phyloP scores from a whole-genome alignment of 1,140 invertebrate species.

The Drosophila repleta region DNA sequence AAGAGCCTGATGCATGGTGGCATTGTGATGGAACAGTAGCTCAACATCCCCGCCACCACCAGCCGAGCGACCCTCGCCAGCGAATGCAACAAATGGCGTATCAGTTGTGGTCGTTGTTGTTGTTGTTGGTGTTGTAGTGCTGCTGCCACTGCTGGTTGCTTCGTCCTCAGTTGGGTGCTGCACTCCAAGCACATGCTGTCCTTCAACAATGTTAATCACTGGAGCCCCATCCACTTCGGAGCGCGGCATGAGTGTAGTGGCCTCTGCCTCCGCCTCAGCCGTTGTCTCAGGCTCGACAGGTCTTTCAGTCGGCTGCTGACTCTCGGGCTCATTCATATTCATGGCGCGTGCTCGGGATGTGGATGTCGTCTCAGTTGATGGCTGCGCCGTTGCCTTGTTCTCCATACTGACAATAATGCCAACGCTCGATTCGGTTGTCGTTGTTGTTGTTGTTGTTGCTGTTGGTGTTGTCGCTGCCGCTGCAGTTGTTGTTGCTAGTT shows the following conservation, averaged over 20 bases:
- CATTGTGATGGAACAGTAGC: slow-evolving; percentile 61
- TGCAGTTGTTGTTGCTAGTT: slow-evolving; percentile 43
- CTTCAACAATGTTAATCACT: slow-evolving; percentile 80
- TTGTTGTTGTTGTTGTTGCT: slow-evolving; percentile 23
- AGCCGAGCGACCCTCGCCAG: slow-evolving; percentile 66
- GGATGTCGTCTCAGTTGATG: slow-evolving; percentile 50
- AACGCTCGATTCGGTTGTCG: slow-evolving; percentile 50
- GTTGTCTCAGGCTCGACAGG: slow-evolving; percentile 14
- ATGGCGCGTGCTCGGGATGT: slow-evolving; percentile 79
- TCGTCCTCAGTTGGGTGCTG: slow-evolving; percentile 41
- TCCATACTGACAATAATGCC: slow-evolving; percentile 72
- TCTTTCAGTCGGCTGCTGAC: slow-evolving; percentile 5
- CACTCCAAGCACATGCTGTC: slow-evolving; percentile 56
- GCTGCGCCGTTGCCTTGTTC: slow-evolving; percentile 68
- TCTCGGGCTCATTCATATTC: slow-evolving; percentile 75
- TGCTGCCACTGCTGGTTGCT: slow-evolving; percentile 37
- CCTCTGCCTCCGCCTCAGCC: slow-evolving; percentile 32
- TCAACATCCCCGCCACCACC: slow-evolving; percentile 39
- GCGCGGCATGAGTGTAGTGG: slow-evolving; percentile 54
- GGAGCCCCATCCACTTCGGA: slow-evolving; percentile 32
- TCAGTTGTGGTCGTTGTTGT: slow-evolving; percentile 45
- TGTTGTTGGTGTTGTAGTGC: slow-evolving; percentile 18
- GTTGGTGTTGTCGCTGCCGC: slow-evolving; percentile 28
- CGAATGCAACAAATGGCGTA: slow-evolving; percentile 60
- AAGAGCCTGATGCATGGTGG: slow-evolving; percentile 56